A percentile compares a stretch with the other conserved stretches of the same genome.
phyloP scores from a whole-genome alignment of 2,888 invertebrate genomes.

The Teinopalpus imperialis region DNA sequence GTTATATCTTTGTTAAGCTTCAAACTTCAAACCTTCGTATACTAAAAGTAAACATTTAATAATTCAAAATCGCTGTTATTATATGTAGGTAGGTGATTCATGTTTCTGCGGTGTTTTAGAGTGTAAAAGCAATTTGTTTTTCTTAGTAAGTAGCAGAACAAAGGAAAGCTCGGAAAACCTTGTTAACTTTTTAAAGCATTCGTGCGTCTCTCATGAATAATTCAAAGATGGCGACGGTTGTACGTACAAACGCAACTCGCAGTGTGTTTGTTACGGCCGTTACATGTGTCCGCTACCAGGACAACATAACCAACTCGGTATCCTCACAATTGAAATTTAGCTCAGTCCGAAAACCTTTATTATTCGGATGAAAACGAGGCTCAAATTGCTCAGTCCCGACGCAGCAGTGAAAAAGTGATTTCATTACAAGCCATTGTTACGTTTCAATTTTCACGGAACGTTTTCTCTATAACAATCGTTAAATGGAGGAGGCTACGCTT shows the following conservation, averaged over 20 bases:
- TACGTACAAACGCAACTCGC: conserved; percentile 36
- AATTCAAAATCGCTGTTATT: conserved; percentile 8
- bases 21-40: not conserved
- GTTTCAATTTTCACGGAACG: conserved; percentile 67
- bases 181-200: conserved; percentile 79
- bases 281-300: conserved; percentile 53
- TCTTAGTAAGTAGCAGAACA: conserved; percentile 66
- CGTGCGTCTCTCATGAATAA: conserved; percentile 66
- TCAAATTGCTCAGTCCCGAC: conserved; percentile 66
- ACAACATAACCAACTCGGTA: conserved; percentile 47
- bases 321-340: conserved; percentile 73
- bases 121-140: conserved; percentile 67
- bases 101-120: conserved; percentile 37
- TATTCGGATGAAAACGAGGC: conserved; percentile 72
- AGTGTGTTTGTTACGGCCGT: conserved; percentile 50
- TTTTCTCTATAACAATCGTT: conserved; percentile 61
- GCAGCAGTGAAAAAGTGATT: conserved; percentile 61
- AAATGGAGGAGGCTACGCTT: conserved; percentile 51
- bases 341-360: conserved; percentile 70
- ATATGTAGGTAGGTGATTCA: conserved; percentile 36
- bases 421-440: conserved; percentile 71
- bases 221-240: conserved; percentile 57
- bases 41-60: not conserved
- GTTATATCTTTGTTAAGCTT: conserved; percentile 32
- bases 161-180: conserved; percentile 75